Evolutionary conservation across 2,797 vertebrate species (phyloP).

Genomic region (Acanthopagrus latus): DNA sequence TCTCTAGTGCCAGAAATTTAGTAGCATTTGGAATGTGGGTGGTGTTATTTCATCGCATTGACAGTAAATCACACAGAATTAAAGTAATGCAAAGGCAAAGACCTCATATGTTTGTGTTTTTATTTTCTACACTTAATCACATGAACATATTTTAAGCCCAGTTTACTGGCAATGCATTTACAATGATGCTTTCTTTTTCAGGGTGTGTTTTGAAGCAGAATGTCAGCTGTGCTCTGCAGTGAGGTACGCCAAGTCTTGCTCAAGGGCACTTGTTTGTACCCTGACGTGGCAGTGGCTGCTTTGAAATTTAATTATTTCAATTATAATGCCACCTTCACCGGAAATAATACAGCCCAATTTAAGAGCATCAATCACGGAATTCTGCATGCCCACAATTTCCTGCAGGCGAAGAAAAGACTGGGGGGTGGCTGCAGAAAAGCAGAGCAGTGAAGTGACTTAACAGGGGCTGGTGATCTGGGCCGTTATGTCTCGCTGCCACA

Average conservation of each 20-base stretch:
- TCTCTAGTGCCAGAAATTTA: conserved; percentile 14
- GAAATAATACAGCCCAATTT: not conserved
- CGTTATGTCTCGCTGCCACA: conserved; percentile 8
- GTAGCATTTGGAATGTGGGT: conserved; percentile 68
- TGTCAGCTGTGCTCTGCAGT: not conserved
- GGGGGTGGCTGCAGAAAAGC: not conserved
- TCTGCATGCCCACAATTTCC: conserved; percentile 1
- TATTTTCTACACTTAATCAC: conserved; percentile 16
- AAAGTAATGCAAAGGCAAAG: conserved; percentile 7
- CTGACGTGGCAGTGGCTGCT: not conserved
- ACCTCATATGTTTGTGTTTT: not conserved
- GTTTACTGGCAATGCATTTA: conserved; percentile 6
- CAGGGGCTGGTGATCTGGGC: conserved; percentile 14
- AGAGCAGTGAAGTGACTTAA: conserved; percentile 14
- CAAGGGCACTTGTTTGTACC: not conserved
- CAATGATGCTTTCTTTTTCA: not conserved
- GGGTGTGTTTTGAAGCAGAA: not conserved
- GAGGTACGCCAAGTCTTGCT: not conserved
- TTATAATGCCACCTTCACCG: not conserved
- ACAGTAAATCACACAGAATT: conserved; percentile 29
- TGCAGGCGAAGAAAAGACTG: not conserved
- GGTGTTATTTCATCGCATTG: conserved; percentile 48
- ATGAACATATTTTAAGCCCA: conserved; percentile 20
- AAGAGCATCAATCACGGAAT: not conserved
- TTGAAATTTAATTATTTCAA: not conserved